Base-by-base conservation (phyloP, 2,113 vertebrate genomes). In the Platycercus adscitus region DNA sequence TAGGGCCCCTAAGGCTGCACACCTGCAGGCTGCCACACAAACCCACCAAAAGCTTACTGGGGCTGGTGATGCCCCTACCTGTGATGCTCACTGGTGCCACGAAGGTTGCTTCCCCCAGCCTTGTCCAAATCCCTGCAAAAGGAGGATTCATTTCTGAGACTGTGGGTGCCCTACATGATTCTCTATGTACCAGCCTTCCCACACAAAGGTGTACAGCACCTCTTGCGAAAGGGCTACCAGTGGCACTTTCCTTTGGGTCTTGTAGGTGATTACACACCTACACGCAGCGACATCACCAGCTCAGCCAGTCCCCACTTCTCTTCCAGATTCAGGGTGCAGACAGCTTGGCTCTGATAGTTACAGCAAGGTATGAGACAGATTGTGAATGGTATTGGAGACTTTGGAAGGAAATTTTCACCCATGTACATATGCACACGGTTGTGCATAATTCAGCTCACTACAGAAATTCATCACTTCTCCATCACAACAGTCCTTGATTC, bases 151-250 rank as follows among this genome's bases (percentile, higher is more conserved):
- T 7, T 37, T 50, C 60, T 28, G 12, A 1, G 7, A 13, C 28
- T 9, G 37, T 2, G 0, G 1, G 4, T 60, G 28, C 52, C 4
- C 24, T 6, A 6, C 0, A 0, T 11, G 44, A 16, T 33, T 19
- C 43, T 52, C 33, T 1, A 2, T 4, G 19, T 41, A n/a, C 28
- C n/a, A 3, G 6, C 53, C 31, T 37, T 41, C 35, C 35, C 33
- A 8, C 0, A 58, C 56, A 24, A 35, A 58, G 21, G 2, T 33
- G 5, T 6, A 5, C 28, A 47, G 26, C 37, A 21, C 10, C 26
- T 43, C 69, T 44, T 9, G 15, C 33, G 28, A n/a, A 15, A 14
- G 39, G 4, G 61, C 33, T 52, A 60, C 44, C 44, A 2, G 37
- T 0, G 6, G 13, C 11, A 17, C 35, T 44, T 33, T 15, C 17